Evolutionary conservation across 2,113 vertebrate genomes (phyloP).

Genomic region (Pomatorhinus ruficollis): DNA sequence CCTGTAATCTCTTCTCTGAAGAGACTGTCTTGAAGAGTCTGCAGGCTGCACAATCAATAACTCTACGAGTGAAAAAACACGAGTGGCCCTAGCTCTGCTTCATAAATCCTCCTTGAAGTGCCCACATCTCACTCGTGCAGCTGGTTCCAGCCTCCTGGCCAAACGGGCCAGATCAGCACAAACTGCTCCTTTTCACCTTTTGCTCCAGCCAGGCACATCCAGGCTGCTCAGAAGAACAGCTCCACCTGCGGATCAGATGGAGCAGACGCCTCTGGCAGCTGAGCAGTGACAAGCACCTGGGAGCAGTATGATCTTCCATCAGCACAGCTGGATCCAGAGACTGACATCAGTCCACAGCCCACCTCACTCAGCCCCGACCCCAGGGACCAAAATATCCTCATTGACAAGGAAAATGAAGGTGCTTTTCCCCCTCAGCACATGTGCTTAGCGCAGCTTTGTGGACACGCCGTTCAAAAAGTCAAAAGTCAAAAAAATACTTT

Average conservation of each 20-base stretch:
- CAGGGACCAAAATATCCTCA: neutral
- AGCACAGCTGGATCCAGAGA: neutral
- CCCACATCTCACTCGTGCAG: rapidly evolving
- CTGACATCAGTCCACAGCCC: neutral
- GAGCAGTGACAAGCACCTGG: neutral
- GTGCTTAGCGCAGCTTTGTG: neutral
- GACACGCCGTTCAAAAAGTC: neutral
- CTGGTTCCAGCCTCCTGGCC: neutral
- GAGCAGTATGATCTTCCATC: neutral
- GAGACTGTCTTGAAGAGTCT: neutral
- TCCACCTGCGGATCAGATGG: neutral
- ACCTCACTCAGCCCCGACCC: neutral
- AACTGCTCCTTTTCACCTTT: neutral
- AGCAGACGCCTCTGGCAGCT: neutral
- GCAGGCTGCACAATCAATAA: neutral
- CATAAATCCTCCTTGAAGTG: neutral
- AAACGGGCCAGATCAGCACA: neutral
- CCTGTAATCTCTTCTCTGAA: neutral
- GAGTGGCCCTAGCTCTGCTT: neutral
- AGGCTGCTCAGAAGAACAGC: neutral
- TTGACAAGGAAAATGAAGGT: neutral
- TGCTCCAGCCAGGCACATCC: neutral
- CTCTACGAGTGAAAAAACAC: neutral
- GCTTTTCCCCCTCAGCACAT: neutral
- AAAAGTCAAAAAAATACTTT: neutral